phyloP scores from a whole-genome alignment of 2,888 invertebrate species.

The Polylopha cassiicola region DNA sequence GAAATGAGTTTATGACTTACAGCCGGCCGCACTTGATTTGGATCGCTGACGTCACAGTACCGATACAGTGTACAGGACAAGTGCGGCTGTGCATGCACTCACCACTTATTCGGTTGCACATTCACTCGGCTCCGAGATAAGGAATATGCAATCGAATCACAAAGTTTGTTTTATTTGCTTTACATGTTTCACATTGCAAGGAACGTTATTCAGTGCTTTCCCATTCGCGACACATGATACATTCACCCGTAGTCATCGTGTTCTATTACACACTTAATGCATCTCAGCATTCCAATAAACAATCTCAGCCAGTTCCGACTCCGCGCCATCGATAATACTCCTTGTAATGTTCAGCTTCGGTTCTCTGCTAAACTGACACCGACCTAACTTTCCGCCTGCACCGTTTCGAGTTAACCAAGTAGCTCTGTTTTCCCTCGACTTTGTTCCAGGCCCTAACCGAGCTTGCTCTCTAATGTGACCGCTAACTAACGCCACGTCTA shows the following conservation, averaged over 20 bases:
- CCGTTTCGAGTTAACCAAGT: conserved; percentile 69
- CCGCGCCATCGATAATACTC: conserved; percentile 50
- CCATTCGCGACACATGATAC: conserved; percentile 31
- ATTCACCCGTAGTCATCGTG: conserved; percentile 29
- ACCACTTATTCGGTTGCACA: conserved; percentile 34
- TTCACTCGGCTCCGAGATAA: conserved; percentile 25
- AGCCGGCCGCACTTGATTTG: conserved; percentile 11
- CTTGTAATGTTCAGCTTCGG: conserved; percentile 63
- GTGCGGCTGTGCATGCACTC: no score
- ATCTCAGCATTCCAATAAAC: conserved; percentile 13
- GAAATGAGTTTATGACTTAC: conserved; percentile 36
- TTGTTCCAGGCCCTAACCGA: conserved; percentile 79
- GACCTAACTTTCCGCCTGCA: conserved; percentile 69
- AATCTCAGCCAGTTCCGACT: conserved; percentile 9
- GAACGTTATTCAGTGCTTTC: conserved; percentile 61
- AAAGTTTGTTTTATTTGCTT: conserved; percentile 50
- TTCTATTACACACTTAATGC: conserved; percentile 3
- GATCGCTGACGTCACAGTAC: no score
- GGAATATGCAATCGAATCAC: conserved; percentile 37
- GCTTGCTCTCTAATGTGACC: conserved; percentile 78
- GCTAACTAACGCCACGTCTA: conserved; percentile 75
- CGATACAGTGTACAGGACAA: no score
- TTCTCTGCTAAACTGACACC: conserved; percentile 52
- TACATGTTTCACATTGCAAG: conserved; percentile 65
- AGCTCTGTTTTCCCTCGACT: conserved; percentile 74